phyloP scores from a whole-genome alignment of 2,797 vertebrate species.

The Macrochelys suwanniensis region DNA sequence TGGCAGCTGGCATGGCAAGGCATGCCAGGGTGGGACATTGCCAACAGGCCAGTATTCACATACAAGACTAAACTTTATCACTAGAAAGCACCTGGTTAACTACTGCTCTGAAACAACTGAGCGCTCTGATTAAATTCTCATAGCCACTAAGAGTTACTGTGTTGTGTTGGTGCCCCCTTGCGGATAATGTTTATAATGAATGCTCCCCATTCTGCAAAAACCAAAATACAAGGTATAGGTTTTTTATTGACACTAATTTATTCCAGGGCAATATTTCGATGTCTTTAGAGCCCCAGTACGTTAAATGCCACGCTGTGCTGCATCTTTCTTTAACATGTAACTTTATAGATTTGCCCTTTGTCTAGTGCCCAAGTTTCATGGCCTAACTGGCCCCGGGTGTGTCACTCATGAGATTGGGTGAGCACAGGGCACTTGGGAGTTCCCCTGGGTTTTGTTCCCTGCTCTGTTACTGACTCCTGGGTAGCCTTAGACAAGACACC shows the following conservation, averaged over 20 bases:
- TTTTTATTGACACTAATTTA: no score
- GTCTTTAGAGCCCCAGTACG: no score
- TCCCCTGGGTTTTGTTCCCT: neutral
- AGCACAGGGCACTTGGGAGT: neutral
- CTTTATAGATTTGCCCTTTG: no score
- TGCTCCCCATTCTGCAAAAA: neutral
- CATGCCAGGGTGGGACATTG: neutral
- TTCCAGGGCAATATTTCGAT: neutral
- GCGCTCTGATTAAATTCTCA: neutral
- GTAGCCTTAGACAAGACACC: neutral
- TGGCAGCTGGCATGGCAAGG: neutral
- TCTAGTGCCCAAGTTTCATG: no score
- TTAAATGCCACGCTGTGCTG: no score
- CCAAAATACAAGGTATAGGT: neutral
- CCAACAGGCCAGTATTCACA: neutral
- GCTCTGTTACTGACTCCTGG: neutral
- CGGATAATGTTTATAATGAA: neutral
- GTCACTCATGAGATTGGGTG: neutral
- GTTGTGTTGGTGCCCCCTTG: neutral
- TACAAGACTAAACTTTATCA: neutral
- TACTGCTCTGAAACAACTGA: neutral
- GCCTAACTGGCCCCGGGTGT: no score
- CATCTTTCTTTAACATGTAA: no score
- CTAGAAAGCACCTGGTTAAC: neutral
- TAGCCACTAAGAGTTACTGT: neutral